Conservation (phyloP, 2,888 invertebrate genomes). For the Pristionchus mayeri region DNA sequence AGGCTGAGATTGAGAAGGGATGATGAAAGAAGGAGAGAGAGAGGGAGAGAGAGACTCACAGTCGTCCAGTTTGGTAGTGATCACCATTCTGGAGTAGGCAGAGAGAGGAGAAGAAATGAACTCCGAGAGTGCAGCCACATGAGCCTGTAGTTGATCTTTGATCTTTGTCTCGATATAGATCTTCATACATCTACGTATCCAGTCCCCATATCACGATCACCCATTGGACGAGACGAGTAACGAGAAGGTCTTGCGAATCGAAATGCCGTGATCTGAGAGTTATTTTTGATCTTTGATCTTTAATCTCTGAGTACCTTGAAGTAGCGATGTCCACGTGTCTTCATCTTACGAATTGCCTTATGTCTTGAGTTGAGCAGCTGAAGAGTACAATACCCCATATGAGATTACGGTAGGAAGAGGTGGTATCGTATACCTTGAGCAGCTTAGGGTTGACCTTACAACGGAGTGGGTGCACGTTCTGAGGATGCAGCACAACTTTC, state of each 20-base stretch:
- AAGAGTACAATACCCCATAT: neutral
- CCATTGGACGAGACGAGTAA: neutral
- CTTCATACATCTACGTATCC: neutral
- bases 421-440: conserved; percentile 39
- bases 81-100: neutral
- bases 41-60: neutral
- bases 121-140: conserved; percentile 2
- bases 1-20: neutral
- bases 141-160: conserved; percentile 1
- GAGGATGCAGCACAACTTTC: neutral
- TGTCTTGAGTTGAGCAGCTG: conserved; percentile 19
- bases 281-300: conserved; percentile 5
- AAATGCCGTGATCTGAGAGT: conserved; percentile 17
- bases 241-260: neutral
- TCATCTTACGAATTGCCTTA: neutral
- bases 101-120: conserved; percentile 7
- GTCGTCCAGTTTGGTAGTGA: neutral
- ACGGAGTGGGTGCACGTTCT: neutral
- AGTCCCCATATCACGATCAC: neutral
- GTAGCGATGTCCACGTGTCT: neutral
- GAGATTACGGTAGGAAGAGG: neutral
- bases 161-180: neutral
- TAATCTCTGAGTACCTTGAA: neutral
- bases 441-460: conserved; percentile 41
- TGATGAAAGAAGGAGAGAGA: neutral